These are phyloP conservation scores for Glaucomys volans DNA, from an alignment of 2,113 vertebrate species.

Conservation along the genomic window DNA sequence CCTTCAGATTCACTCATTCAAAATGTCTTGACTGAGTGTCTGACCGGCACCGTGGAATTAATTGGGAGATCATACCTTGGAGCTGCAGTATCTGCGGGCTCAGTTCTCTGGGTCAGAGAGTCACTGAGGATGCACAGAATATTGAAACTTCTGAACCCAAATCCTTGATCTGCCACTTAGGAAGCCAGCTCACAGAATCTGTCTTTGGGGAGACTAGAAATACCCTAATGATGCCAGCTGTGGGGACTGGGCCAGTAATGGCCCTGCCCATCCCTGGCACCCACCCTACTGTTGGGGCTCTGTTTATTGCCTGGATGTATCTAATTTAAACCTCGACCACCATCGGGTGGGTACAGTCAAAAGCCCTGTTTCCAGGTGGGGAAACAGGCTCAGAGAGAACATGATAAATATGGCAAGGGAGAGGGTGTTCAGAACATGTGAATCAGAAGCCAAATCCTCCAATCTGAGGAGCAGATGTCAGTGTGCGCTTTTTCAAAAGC, in stretches of 20 bases:
- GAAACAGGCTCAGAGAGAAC: neutral
- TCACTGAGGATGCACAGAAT: neutral
- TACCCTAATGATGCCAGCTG: no score
- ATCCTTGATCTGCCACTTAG: neutral
- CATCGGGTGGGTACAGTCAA: neutral
- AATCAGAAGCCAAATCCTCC: neutral
- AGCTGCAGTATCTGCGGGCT: fast-evolving
- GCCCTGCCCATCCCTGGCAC: neutral
- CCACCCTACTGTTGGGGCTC: neutral
- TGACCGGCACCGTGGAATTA: neutral
- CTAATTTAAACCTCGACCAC: neutral
- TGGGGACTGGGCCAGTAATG: neutral
- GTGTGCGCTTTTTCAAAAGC: neutral
- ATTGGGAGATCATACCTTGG: neutral
- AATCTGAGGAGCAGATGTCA: neutral
- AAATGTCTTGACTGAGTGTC: fast-evolving
- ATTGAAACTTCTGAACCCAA: neutral
- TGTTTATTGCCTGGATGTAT: neutral
- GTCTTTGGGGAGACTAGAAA: neutral
- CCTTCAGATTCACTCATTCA: neutral
- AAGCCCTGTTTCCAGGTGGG: neutral
- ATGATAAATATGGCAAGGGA: neutral
- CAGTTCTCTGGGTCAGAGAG: neutral
- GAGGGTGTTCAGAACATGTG: neutral
- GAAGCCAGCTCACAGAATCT: neutral